Base-by-base conservation (phyloP, 2,888 invertebrate species). In the Endotricha flammealis region DNA sequence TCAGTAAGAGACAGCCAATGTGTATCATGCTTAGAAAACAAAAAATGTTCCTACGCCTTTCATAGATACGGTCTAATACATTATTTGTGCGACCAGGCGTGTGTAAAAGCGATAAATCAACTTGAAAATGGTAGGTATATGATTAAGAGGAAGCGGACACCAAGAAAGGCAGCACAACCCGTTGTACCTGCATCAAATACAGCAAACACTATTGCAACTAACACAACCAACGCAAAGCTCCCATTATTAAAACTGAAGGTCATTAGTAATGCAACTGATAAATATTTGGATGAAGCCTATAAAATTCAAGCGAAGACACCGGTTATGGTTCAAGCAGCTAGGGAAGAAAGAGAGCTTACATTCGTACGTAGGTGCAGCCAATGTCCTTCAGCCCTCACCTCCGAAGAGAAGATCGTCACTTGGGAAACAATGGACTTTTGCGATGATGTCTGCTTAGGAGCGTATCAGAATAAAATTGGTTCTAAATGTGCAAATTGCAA, bases 361-460 rank as follows among this genome's bases (percentile, higher is more conserved):
- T 90, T 91, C 52, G 48, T 83, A 0, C 76, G 91, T 0, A 79
- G 79, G 10, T 91, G 91, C 54, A 73, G 73, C 0, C 88, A 90
- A 38, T 93, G 93, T 62, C 57, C 64, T 2, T 61, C 85, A 22
- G 58, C 87, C 14, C 73, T 90, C 0, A 58, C 72, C 2, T 55
- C 77, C 0, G 90, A 90, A 31, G 92, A 92, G 17, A 90, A 90
- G 42, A 90, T 91, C 58, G 78, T 95, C 0, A 91, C 92, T 0
- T 97, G 97, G 97, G 96, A 97, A 75, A 95, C 96, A 0, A 94
- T 96, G 93, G 96, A 97, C 68, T 97, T 95, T 68, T 97, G 97
- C 64, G 93, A 94, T 46, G 96, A 96, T 70, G 88, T 91, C 33
- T 97, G 97, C 61, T 82, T 96, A 54, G 93, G 94, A 49, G 86